A percentile compares a stretch with the other conserved stretches of the same genome.
Conservation (phyloP, 2,888 invertebrate genomes). For the Agrotis clavis region DNA sequence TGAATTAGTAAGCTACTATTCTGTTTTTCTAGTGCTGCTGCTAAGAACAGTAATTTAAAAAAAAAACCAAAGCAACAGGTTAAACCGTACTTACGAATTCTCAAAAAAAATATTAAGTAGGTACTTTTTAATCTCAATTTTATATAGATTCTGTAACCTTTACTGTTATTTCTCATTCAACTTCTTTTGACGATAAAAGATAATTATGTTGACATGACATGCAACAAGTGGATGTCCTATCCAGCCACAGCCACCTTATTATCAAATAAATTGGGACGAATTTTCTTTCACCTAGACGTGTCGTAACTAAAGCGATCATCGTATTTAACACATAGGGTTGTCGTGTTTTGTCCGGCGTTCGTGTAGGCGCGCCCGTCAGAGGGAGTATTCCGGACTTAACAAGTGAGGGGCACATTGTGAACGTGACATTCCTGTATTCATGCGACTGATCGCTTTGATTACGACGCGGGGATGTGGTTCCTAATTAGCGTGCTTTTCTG, state of each 20-base stretch:
- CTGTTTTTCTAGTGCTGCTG: too few relatives aligned
- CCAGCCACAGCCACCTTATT: background rate
- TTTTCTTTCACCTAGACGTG: background rate
- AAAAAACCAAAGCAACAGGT: too few relatives aligned
- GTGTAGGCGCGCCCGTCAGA: background rate
- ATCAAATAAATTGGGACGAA: background rate
- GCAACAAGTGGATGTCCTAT: slow-evolving; percentile 32
- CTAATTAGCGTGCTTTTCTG: too few relatives aligned
- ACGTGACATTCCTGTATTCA: background rate
- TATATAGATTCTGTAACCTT: background rate
- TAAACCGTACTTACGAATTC: too few relatives aligned
- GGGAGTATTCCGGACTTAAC: background rate
- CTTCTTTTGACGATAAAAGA: background rate
- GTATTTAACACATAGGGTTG: background rate
- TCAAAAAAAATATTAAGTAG: too few relatives aligned
- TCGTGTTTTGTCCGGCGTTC: background rate
- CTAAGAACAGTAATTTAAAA: too few relatives aligned
- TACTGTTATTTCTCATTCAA: background rate
- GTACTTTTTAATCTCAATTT: background rate
- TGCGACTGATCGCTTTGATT: background rate
- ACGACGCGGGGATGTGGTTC: background rate
- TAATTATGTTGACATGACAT: background rate
- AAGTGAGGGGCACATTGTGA: background rate
- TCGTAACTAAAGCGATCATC: background rate
- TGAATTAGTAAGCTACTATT: too few relatives aligned